phyloP scores from a whole-genome alignment of 2,113 vertebrate species.

The Carlito syrichta region DNA sequence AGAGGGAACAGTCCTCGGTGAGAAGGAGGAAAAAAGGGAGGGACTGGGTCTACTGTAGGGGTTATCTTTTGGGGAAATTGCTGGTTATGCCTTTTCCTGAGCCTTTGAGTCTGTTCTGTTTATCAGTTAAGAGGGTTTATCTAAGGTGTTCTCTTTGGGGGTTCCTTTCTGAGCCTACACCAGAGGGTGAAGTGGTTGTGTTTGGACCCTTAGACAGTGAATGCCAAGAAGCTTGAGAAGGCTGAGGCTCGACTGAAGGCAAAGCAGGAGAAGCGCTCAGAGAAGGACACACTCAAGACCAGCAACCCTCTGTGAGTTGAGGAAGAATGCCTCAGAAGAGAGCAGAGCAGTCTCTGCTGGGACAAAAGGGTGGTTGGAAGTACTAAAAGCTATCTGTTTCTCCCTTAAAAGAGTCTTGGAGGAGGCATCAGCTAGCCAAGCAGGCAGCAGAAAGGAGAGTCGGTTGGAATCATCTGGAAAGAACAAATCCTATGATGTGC shows the following conservation, averaged over 20 bases:
- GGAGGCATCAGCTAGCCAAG: constrained; percentile 97
- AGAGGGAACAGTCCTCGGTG: constrained; percentile 86
- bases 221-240: constrained; percentile 96
- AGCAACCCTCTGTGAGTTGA: constrained; percentile 85
- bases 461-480: constrained; percentile 95
- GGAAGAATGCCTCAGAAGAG: background rate
- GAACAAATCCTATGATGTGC: constrained; percentile 96
- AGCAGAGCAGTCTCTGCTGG: background rate
- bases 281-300: constrained; percentile 89
- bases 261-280: constrained; percentile 93
- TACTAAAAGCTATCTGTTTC: background rate
- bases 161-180: background rate
- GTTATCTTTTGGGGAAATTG: background rate
- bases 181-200: background rate
- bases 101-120: background rate
- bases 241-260: constrained; percentile 95
- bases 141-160: background rate
- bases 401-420: constrained; percentile 89
- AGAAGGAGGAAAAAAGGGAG: constrained; percentile 40
- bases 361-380: background rate
- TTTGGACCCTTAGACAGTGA: constrained; percentile 86
- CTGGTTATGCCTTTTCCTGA: background rate
- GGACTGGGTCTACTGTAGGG: background rate
- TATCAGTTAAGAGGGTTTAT: background rate
- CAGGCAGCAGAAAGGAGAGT: constrained; percentile 95